Evolutionary conservation across 2,888 invertebrate species (phyloP), one percentile per base, ranked within the genome.

Genomic region (Creontiades dilutus): DNA sequence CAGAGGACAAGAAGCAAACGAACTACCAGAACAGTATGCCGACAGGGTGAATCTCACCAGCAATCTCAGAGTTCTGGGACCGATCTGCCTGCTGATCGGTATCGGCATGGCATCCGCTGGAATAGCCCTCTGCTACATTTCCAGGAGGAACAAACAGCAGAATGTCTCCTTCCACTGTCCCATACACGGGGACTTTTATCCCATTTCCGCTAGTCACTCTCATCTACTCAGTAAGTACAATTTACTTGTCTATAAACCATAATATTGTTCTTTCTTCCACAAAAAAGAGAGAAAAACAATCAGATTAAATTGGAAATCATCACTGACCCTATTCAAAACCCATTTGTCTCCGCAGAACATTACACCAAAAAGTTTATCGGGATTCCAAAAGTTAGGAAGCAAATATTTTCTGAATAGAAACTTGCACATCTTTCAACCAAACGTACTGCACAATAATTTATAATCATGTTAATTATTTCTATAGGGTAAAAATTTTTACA

Each of bases 141-240:
- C 96, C 93, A 94, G 95, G 86, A 94, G 96, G 48, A 96, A 96
- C 0, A 94, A 95, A 61, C 96, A 96, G 92, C 95, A 96, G 89
- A 94, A 96, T 78, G 94, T 96, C 91, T 96, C 96, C 89, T 96
- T 96, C 94, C 96, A 96, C 93, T 96, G 96, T 93, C 96, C 96
- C 47, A 94, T 96, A 80, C 96, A 96, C 92, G 96, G 96, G 9
- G 96, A 96, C 93, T 96, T 96, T 93, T 96, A 96, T 93, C 96
- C 96, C 3, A 93, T 96, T 61, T 96, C 96, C 93, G 96, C 96
- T 27, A 89, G 88, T 75, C 91, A 91, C n/a, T 81, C 82, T 48
- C 89, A 89, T 52, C 48, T 90, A 5, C 23, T 90, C n/a, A 48
- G 91, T 90, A 47, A 90, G 90, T 89, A 27, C 27, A 19, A 14